These are phyloP conservation scores for Volucella inanis DNA, from an alignment of 2,888 invertebrate genomes.

Conservation along the genomic window DNA sequence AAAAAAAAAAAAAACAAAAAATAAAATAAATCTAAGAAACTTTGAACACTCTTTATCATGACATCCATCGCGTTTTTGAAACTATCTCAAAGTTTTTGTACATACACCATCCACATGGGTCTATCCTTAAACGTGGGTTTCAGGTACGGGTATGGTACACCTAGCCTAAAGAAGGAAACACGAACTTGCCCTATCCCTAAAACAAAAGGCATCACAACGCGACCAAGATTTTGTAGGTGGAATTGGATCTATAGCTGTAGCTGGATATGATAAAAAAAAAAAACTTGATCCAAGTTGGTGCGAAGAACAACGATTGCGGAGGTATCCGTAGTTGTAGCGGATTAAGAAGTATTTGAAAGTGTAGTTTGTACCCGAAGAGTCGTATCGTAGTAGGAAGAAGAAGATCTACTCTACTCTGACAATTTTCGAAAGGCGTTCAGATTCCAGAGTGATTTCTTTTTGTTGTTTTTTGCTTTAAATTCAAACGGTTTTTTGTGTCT, in stretches of 20 bases:
- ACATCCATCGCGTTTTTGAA: constrained; percentile 46
- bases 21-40: constrained; percentile 21
- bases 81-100: constrained; percentile 34
- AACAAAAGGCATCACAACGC: not conserved
- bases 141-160: not conserved
- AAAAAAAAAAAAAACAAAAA: not conserved
- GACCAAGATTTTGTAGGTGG: not conserved
- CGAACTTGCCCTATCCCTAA: constrained; percentile 1
- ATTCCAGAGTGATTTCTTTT: not conserved
- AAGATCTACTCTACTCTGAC: constrained; percentile 37
- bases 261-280: constrained; percentile 45
- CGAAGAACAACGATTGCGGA: not conserved
- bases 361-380: constrained; percentile 45
- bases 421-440: not conserved
- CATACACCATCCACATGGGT: not conserved
- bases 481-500: constrained; percentile 39
- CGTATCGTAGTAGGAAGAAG: constrained; percentile 28
- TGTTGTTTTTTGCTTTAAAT: constrained; percentile 7
- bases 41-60: constrained; percentile 63
- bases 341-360: constrained; percentile 51
- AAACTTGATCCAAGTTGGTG: constrained; percentile 43
- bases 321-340: constrained; percentile 38
- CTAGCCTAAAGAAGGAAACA: not conserved
- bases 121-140: too few relatives aligned
- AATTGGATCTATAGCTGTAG: not conserved